Conservation (phyloP, 1,140 invertebrate species). For the Ceratina japonica region DNA sequence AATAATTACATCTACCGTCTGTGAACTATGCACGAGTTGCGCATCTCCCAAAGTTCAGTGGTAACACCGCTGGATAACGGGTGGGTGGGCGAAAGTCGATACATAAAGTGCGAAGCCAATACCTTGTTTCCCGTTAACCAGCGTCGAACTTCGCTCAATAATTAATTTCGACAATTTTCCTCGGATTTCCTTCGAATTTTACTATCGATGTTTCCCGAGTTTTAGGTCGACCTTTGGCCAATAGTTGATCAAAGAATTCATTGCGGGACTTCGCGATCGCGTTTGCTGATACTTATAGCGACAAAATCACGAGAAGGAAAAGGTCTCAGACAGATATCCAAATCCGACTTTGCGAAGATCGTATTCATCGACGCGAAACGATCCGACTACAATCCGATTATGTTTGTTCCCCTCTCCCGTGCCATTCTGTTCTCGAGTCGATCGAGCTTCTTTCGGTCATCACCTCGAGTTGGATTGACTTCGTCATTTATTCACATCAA, state of each 20-base stretch:
- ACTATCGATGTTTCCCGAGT: neutral
- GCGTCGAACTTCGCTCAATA: no score
- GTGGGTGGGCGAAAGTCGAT: slow-evolving; percentile 21
- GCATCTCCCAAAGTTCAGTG: slow-evolving; percentile 13
- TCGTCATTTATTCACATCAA: neutral
- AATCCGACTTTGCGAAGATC: slow-evolving; percentile 44
- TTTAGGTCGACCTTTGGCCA: no score
- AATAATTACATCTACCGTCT: slow-evolving; percentile 52
- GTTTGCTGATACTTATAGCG: neutral
- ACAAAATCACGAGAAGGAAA: neutral
- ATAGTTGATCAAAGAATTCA: no score
- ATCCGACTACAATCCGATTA: slow-evolving; percentile 46
- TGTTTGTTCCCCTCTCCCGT: neutral
- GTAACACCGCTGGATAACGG: neutral
- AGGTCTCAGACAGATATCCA: slow-evolving; percentile 8
- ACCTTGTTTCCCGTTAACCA: no score
- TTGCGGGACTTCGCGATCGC: neutral
- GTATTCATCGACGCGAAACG: slow-evolving; percentile 7
- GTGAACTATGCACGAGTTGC: slow-evolving; percentile 36
- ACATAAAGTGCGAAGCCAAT: neutral
- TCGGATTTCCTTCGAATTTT: neutral
- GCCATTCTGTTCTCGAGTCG: neutral
- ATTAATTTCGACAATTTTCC: no score
- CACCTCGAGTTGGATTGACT: neutral
- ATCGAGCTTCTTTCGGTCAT: neutral